These are phyloP conservation scores for Melieria crassipennis DNA, from an alignment of 2,888 invertebrate species.

Conservation along the genomic window DNA sequence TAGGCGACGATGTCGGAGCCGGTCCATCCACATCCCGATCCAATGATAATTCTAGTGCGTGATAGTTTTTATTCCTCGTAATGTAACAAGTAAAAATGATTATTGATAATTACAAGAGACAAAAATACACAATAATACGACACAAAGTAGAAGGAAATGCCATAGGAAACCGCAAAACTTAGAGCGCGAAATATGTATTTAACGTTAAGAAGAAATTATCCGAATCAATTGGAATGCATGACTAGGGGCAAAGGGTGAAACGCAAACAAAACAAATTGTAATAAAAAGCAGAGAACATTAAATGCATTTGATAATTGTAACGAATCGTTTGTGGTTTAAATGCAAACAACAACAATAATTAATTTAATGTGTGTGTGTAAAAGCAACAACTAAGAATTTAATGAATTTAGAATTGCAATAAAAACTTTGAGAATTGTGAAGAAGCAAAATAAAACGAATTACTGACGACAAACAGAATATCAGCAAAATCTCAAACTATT, in stretches of 20 bases:
- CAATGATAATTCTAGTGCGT: constrained; percentile 67
- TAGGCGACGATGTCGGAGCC: constrained; percentile 64
- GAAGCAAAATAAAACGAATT: constrained; percentile 17
- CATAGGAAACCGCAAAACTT: constrained; percentile 32
- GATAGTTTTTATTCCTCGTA: constrained; percentile 66
- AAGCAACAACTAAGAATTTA: constrained; percentile 38
- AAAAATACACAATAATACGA: constrained; percentile 42
- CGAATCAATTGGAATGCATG: too few species aligned
- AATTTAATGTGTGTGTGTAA: constrained; percentile 55
- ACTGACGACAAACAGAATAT: constrained; percentile 19
- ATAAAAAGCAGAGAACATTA: constrained; percentile 16
- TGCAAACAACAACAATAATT: constrained; percentile 54
- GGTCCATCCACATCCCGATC: constrained; percentile 67
- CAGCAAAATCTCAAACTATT: neutral
- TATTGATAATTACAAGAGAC: constrained; percentile 42
- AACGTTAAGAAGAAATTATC: constrained; percentile 2
- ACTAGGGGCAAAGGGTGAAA: too few species aligned
- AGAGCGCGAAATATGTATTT: constrained; percentile 29
- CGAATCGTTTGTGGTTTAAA: constrained; percentile 54
- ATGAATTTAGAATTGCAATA: constrained; percentile 40
- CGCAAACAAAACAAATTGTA: constrained; percentile 6
- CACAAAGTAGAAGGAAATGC: constrained; percentile 36
- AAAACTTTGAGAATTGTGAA: constrained; percentile 26
- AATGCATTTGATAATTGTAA: constrained; percentile 56
- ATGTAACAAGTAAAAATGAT: constrained; percentile 48